Base-by-base conservation (phyloP, 1,140 invertebrate genomes). In the Calycopis cecrops region DNA sequence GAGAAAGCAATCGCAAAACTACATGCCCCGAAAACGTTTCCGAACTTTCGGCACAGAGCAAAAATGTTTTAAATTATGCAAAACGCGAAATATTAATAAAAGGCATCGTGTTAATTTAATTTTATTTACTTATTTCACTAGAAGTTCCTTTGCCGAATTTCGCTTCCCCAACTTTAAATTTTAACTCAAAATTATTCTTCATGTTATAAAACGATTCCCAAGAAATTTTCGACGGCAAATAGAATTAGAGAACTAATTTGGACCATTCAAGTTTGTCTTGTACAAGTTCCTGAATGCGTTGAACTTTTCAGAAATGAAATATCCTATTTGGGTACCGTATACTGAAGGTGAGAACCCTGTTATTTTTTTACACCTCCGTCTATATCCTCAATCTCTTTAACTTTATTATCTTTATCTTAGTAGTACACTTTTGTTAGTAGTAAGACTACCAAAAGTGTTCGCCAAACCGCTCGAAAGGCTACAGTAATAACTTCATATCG, bases 201-300 rank as follows among this genome's bases (percentile, higher is more conserved):
- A 52, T 59, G 53, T 37, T 62, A 59, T 55, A 44, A 59, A 61
- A 62, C 51, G 60, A 65, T 63, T 69, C 63, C 60, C 62, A 63
- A 69, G 60, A 69, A 69, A 69, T 69, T 69, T 69, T 48, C 63
- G 63, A 65, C 60, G 63, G 58, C 35, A 65, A 60, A 69, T 65
- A 63, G 60, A 69, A 69, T 69, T 69, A 68, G 59, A 60, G 62
- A 62, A 68, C 66, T 65, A 68, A 68, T 68, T 68, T 65, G 57
- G 52, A 47, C 59, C 57, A 68, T 68, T 65, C 65, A 68, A 65
- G 59, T 65, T 62, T 52, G 55, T 62, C 62, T 53, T 49, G 56
- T 54, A 59, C 44, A 55, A 68, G 52, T 69, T 66, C 49, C 44
- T 60, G 56, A 64, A 58, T 59, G 59, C 55, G 55, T 64, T 62